Conservation (phyloP, 2,797 vertebrate species). For the Tarsius wallacei region DNA sequence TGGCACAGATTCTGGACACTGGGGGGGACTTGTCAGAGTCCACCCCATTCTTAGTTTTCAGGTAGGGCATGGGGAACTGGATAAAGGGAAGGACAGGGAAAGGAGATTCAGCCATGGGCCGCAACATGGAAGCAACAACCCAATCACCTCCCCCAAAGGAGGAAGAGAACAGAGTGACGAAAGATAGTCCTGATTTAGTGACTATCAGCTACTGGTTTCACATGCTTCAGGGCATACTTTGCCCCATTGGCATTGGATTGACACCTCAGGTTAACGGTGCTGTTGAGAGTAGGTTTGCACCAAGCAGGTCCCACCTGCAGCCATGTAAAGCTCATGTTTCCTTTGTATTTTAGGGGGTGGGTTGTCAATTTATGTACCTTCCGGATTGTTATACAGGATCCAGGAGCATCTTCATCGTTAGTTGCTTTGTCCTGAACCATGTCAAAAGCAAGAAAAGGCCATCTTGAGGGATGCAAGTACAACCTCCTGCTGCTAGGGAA, state of each 20-base stretch:
- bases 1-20: not conserved
- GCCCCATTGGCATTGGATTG: not conserved
- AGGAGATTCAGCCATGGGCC: not conserved
- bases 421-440: not conserved
- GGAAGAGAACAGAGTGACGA: not conserved
- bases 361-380: not conserved
- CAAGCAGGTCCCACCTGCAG: too few species aligned
- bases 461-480: rapidly evolving
- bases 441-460: not conserved
- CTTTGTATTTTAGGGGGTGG: not conserved
- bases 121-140: not conserved
- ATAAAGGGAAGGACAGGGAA: not conserved
- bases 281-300: not conserved
- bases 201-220: not conserved
- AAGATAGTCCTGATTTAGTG: not conserved
- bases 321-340: not conserved
- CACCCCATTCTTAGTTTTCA: not conserved
- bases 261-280: not conserved
- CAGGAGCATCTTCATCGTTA: not conserved
- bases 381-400: not conserved
- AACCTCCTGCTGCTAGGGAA: not conserved
- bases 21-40: not conserved
- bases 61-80: not conserved
- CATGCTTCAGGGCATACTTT: not conserved
- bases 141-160: not conserved